phyloP scores from a whole-genome alignment of 2,113 vertebrate species.

The Microtus pennsylvanicus region DNA sequence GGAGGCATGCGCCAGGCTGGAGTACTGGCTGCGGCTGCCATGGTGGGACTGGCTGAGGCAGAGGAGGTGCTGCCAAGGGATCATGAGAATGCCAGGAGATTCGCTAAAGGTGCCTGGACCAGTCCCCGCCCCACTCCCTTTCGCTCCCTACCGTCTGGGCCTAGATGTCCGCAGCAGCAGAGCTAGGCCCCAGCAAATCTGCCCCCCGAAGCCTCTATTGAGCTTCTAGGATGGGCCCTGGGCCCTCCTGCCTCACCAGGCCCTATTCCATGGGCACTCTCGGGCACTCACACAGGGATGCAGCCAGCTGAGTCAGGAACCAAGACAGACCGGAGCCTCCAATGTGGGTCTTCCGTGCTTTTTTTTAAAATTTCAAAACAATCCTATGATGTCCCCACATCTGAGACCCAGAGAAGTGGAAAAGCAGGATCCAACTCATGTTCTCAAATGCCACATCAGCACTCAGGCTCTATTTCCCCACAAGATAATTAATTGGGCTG shows the following conservation, averaged over 20 bases:
- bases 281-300: neutral
- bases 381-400: neutral
- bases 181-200: neutral
- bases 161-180: accelerated
- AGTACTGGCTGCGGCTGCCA: constrained; percentile 90
- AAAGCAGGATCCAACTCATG: neutral
- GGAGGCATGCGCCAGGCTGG: constrained; percentile 91
- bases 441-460: neutral
- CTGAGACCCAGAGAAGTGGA: neutral
- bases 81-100: constrained; percentile 87
- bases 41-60: constrained; percentile 85
- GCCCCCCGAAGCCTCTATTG: neutral
- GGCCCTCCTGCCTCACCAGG: neutral
- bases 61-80: constrained; percentile 85
- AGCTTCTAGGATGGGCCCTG: neutral
- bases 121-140: neutral
- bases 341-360: neutral
- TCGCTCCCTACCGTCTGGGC: neutral
- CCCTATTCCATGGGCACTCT: accelerated
- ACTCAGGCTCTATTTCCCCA: neutral
- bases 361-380: neutral
- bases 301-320: neutral
- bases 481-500: accelerated
- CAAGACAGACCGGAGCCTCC: neutral
- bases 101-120: constrained; percentile 89